Conservation (phyloP, 2,113 vertebrate species). For the Phalacrocorax aristotelis region DNA sequence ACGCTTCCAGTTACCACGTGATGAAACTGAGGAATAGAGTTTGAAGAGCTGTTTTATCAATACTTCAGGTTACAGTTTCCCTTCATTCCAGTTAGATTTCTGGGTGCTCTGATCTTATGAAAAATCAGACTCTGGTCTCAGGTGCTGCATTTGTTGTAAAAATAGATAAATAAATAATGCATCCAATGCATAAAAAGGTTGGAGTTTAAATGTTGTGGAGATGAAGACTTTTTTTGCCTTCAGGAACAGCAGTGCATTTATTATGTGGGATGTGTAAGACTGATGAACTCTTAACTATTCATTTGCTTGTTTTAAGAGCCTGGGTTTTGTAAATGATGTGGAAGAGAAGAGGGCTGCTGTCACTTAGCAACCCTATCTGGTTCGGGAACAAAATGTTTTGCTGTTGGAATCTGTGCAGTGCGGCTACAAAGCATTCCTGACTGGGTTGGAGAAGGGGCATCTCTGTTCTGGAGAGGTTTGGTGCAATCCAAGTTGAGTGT, state of each 20-base stretch:
- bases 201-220: neutral
- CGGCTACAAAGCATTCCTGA: neutral
- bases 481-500: neutral
- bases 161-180: neutral
- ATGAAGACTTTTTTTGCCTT: neutral
- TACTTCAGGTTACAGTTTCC: neutral
- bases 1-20: neutral
- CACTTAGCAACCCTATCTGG: conserved; percentile 64
- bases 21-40: neutral
- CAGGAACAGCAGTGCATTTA: neutral
- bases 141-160: neutral
- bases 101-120: neutral
- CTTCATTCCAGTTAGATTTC: neutral
- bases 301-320: conserved; percentile 30
- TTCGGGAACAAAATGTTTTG: conserved; percentile 60
- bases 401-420: conserved; percentile 27
- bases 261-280: neutral
- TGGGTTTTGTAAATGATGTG: conserved; percentile 40
- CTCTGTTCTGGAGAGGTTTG: neutral
- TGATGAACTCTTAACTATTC: neutral
- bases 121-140: neutral
- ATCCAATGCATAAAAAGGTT: neutral
- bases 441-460: neutral
- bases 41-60: neutral
- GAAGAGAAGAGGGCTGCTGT: conserved; percentile 46